Evolutionary conservation across 1,140 invertebrate species (phyloP).

Genomic region (Sycophaga agraensis): DNA sequence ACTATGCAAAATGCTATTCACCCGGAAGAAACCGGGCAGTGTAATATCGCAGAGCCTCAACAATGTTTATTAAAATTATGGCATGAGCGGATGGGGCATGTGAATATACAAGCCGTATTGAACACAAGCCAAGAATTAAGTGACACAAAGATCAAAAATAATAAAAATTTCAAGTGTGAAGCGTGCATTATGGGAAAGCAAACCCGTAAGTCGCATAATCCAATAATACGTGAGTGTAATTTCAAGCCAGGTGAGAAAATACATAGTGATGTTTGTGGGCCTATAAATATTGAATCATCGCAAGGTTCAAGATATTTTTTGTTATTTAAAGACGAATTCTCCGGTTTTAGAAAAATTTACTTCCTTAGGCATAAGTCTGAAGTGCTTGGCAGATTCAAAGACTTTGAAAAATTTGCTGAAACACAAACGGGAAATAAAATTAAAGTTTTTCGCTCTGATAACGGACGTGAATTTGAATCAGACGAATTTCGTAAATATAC

Average conservation of each 20-base stretch:
- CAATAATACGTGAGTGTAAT: no score
- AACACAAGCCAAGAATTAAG: neutral
- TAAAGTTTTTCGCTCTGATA: constrained; percentile 33
- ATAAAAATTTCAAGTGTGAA: no score
- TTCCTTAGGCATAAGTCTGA: no score
- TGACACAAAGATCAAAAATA: no score
- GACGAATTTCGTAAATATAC: constrained; percentile 2
- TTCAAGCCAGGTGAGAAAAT: no score
- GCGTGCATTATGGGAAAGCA: no score
- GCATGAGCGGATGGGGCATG: constrained; percentile 1
- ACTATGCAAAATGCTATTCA: constrained; percentile 16
- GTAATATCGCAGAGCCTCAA: no score
- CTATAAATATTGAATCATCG: no score
- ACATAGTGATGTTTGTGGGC: no score
- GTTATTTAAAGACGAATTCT: neutral
- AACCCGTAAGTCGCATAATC: no score
- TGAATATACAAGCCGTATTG: neutral
- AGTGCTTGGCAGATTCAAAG: no score
- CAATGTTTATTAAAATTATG: constrained; percentile 19
- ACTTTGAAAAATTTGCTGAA: constrained; percentile 37
- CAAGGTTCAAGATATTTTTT: neutral
- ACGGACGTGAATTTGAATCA: constrained; percentile 23
- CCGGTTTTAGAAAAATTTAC: no score
- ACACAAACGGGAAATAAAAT: constrained; percentile 40
- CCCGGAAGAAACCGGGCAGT: neutral